A percentile compares a stretch with the other conserved stretches of the same genome.
These are phyloP conservation scores for Furcula furcula DNA, from an alignment of 2,888 invertebrate species.

Conservation along the genomic window DNA sequence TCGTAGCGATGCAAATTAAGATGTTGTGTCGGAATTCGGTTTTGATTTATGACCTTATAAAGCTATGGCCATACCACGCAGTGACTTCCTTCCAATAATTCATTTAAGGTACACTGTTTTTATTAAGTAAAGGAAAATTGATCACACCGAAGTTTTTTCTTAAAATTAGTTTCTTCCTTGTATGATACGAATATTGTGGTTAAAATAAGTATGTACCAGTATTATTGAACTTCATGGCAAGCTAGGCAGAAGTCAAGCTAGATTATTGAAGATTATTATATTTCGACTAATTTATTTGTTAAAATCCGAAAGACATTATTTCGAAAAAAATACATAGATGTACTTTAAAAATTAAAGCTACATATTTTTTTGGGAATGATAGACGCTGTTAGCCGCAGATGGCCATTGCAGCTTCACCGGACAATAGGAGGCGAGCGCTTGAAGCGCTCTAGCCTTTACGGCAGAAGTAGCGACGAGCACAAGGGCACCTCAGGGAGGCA, in stretches of 20 bases:
- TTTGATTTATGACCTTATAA: constrained; percentile 67
- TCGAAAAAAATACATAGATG: no score
- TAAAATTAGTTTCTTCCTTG: constrained; percentile 4
- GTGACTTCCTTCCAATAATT: constrained; percentile 38
- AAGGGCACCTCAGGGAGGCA: no score
- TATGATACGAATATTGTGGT: constrained; percentile 17
- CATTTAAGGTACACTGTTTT: constrained; percentile 38
- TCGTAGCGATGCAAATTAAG: constrained; percentile 73
- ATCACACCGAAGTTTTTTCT: constrained; percentile 23
- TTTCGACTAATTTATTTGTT: constrained; percentile 39
- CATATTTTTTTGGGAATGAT: no score
- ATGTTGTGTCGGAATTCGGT: constrained; percentile 60
- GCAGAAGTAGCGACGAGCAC: no score
- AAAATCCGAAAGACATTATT: no score
- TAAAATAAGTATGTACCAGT: constrained; percentile 29
- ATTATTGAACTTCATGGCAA: constrained; percentile 34
- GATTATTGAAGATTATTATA: constrained; percentile 41
- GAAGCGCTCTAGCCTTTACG: no score
- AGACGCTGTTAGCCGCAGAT: no score
- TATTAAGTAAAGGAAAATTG: constrained; percentile 21
- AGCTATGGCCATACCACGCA: constrained; percentile 37
- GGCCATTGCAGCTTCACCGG: no score
- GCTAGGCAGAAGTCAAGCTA: constrained; percentile 41
- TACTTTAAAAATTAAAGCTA: no score
- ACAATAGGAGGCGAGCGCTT: no score